Evolutionary conservation across 2,888 invertebrate species (phyloP).

Genomic region (Branchipolynoe longqiensis): DNA sequence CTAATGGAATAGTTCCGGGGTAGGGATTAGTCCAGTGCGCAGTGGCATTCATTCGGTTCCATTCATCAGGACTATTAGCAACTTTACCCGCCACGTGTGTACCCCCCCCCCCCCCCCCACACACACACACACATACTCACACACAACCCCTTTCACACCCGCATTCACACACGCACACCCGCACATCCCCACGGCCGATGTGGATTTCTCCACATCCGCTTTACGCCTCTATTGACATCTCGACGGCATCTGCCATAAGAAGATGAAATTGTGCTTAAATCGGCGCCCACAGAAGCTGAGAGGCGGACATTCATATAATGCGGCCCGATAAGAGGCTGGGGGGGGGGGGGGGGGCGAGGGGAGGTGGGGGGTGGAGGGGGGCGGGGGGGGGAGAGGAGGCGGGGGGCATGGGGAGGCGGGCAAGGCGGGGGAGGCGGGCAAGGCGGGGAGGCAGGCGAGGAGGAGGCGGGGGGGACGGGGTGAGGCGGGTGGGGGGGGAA

Average conservation of each 20-base stretch:
- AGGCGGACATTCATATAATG: not conserved
- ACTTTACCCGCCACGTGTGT: not conserved
- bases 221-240: too few relatives aligned
- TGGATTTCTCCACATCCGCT: too few relatives aligned
- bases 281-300: not conserved
- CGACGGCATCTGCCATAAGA: not conserved
- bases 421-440: not conserved
- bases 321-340: not conserved
- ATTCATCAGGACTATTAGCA: too few relatives aligned
- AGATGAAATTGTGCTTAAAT: conserved; percentile 38
- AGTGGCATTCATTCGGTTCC: too few relatives aligned
- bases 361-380: not conserved
- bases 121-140: too few relatives aligned
- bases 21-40: too few relatives aligned
- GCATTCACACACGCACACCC: too few relatives aligned
- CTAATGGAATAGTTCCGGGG: too few relatives aligned
- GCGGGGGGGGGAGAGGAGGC: conserved; percentile 7
- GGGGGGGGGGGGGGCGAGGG: not conserved
- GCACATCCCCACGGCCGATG: too few relatives aligned
- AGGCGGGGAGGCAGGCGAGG: not conserved
- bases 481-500: not conserved
- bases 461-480: too few relatives aligned
- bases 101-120: not conserved
- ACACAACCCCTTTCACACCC: too few relatives aligned
- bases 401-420: too few relatives aligned